Evolutionary conservation across 2,888 invertebrate genomes (phyloP), one percentile per base, ranked within the genome.

Genomic region (Fragum whitleyi): DNA sequence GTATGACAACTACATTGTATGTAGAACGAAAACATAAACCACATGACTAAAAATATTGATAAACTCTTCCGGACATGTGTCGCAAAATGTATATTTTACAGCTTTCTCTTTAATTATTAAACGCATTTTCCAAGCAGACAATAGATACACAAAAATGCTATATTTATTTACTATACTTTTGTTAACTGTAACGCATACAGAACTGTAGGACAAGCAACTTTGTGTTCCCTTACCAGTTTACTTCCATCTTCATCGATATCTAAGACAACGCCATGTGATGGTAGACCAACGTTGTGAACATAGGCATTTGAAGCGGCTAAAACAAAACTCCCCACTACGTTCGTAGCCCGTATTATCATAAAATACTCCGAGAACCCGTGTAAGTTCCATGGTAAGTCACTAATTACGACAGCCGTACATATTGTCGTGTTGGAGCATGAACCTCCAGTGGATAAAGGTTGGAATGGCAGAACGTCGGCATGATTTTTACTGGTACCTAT

Each of bases 331-430:
- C 85, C 83, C 7, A 79, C 81, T 11, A 86, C 72, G 55, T 87
- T 85, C 23, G 76, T 77, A 3, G 81, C 87, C 61, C 83, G 86
- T n/a, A 87, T 47, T 0, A 86, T 82, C 14, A 85, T 72, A 65
- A 82, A 86, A 53, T 87, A 87, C 0, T 69, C 71, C n/a, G 79
- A 74, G 47, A 81, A 61, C 0, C 81, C 85, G 67, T 87, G 85
- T 1, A 87, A 47, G 29, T 53, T 57, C 87, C 87, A 87, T 28
- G 77, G 61, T 53, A 83, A 55, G 14, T 6, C 21, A 6, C 67
- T 28, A 21, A 76, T 61, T 42, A 57, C 16, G 2, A 86, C 61
- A 1, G 85, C 85, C 5, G 83, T 75, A 53, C 86, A 86, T 5
- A 72, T 70, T 11, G 75, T 65, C 9, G 71, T 65, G 7, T 42